Conservation (phyloP, 1,140 invertebrate species). For the Calliopsis andreniformis region DNA sequence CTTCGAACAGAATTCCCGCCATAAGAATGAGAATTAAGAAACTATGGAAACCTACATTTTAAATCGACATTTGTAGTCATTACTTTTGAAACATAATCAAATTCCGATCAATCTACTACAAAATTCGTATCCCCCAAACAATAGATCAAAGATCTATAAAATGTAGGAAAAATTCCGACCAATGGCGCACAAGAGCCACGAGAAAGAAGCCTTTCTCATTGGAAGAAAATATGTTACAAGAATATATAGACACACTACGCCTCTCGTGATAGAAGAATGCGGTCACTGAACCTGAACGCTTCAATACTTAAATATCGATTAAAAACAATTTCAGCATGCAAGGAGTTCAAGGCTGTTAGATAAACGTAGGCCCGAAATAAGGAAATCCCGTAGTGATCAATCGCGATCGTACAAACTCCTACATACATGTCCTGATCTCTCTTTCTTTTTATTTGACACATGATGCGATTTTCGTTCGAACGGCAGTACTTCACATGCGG, state of each 20-base stretch:
- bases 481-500: conserved; percentile 24
- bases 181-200: neutral
- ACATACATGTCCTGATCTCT: neutral
- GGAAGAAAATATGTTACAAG: conserved; percentile 16
- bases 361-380: neutral
- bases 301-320: conserved; percentile 48
- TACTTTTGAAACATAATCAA: no score
- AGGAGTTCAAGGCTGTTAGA: neutral
- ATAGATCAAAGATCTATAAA: neutral
- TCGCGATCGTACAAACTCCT: neutral
- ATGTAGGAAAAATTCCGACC: neutral
- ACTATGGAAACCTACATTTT: no score
- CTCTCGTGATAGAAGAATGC: neutral
- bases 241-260: neutral
- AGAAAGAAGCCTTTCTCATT: neutral
- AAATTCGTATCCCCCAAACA: no score
- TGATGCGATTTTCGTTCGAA: conserved; percentile 1
- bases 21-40: no score
- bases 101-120: no score
- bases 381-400: neutral
- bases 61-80: no score
- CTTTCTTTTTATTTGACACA: neutral
- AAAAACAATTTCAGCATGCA: conserved; percentile 24
- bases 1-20: no score
- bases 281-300: conserved; percentile 27